Base-by-base conservation (phyloP, 2,888 invertebrate genomes). In the Rotaria socialis region DNA sequence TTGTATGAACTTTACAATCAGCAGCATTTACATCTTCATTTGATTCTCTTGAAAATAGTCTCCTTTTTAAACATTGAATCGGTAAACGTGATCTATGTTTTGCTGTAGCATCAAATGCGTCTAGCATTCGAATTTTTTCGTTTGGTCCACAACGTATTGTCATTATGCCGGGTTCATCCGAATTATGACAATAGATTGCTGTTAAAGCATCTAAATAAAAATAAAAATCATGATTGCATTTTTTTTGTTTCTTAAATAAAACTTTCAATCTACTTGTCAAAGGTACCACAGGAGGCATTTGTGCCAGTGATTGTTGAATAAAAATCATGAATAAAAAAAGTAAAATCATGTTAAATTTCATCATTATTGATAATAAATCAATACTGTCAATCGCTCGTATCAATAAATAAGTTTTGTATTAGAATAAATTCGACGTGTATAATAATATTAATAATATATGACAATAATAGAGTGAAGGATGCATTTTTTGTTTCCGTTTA, bases 1-100 rank as follows among this genome's bases (percentile, higher is more conserved):
- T 86, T 27, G 86, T 86, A 50, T 86, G 52, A 47, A 85, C 50
- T 85, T 85, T 85, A 58, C 86, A 86, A 58, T 86, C 86, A 27
- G 24, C 47, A 47, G 8, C n/a, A 80, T 43, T 47, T 11, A 19
- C 27, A 52, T 52, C 52, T 16, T 52, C 52, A 52, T 52, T 52
- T 27, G 24, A 8, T 43, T 47, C 22, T 35, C 35, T 35, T 16
- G 19, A 67, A 67, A 27, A 8, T 67, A 11, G 4, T 67, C 35
- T 67, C 14, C 14, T 52, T 35, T 35, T 67, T 35, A 56, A 67
- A 67, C 67, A 67, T 41, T 80, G 75, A 8, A 41, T 47, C 10
- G 41, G 47, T 80, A 47, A 47, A 80, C 75, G 75, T 47, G 75
- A 47, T 43, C 8, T 6, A 24, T 41, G 43, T 47, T 41, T 19